These are phyloP conservation scores for Heteromurus nitidus DNA, from an alignment of 2,888 invertebrate genomes.

Conservation along the genomic window DNA sequence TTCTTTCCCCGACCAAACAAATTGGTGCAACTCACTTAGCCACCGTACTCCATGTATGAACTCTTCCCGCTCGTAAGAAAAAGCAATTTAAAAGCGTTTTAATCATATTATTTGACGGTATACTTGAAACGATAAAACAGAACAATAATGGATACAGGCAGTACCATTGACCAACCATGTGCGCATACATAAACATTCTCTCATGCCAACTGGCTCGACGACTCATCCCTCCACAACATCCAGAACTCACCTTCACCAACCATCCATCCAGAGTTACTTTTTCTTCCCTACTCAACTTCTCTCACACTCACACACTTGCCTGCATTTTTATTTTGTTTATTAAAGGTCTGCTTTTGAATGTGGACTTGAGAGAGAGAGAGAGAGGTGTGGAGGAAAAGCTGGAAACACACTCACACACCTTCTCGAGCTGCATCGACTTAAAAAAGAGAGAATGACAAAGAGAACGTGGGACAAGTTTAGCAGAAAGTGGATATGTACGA, in stretches of 20 bases:
- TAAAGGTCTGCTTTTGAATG: constrained; percentile 41
- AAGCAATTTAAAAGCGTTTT: background rate
- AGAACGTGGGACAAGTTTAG: constrained; percentile 27
- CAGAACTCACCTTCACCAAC: constrained; percentile 23
- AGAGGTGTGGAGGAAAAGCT: constrained; percentile 9
- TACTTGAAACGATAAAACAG: background rate
- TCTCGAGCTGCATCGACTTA: background rate
- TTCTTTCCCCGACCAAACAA: background rate
- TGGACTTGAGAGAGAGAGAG: no score
- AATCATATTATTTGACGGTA: background rate
- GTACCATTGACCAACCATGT: constrained; percentile 52
- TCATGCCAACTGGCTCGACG: constrained; percentile 24
- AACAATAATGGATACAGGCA: constrained; percentile 49
- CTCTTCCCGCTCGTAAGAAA: no score
- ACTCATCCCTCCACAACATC: no score
- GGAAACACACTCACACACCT: background rate
- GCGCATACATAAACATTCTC: constrained; percentile 2
- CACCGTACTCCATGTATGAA: no score
- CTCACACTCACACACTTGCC: constrained; percentile 44
- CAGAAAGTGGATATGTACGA: no score
- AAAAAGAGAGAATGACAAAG: constrained; percentile 16
- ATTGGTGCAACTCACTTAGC: background rate
- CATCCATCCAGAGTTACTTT: background rate
- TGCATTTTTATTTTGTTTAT: constrained; percentile 58
- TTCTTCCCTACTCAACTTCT: background rate